These are phyloP conservation scores for Columbina picui DNA, from an alignment of 2,113 vertebrate genomes.

Conservation along the genomic window DNA sequence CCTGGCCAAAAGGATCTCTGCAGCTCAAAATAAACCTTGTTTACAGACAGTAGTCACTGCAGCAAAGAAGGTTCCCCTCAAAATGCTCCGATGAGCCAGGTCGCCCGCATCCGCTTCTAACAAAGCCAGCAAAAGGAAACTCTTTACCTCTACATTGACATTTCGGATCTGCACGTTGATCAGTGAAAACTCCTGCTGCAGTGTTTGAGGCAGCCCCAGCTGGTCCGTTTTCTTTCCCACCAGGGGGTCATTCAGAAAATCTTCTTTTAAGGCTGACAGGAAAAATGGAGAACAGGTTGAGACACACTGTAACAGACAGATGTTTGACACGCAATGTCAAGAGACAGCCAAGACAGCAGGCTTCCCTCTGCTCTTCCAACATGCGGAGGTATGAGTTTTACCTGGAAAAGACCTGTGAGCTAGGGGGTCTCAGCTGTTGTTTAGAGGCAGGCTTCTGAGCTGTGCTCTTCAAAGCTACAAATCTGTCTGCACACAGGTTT, in stretches of 20 bases:
- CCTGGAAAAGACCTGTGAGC: neutral
- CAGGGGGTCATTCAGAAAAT: conserved; percentile 64
- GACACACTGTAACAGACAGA: neutral
- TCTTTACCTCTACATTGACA: conserved; percentile 92
- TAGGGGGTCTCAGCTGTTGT: neutral
- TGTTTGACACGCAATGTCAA: neutral
- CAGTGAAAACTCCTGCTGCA: conserved; percentile 98
- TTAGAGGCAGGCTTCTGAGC: neutral
- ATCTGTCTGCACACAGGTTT: neutral
- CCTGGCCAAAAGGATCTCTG: neutral
- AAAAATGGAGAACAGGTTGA: neutral
- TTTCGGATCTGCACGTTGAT: conserved; percentile 98
- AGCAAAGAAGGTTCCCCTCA: neutral
- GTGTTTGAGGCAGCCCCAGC: conserved; percentile 88
- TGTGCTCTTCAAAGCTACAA: neutral
- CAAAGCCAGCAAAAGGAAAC: neutral
- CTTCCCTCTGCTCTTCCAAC: neutral
- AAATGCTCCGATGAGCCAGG: neutral
- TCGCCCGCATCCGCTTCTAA: neutral
- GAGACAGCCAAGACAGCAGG: neutral
- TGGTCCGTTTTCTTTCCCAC: conserved; percentile 81
- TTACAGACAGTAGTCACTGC: neutral
- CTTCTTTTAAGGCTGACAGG: conserved; percentile 82
- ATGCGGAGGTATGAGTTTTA: neutral
- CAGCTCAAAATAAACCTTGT: neutral